Evolutionary conservation across 1,140 invertebrate genomes (phyloP).

Genomic region (Trichonephila clavata): DNA sequence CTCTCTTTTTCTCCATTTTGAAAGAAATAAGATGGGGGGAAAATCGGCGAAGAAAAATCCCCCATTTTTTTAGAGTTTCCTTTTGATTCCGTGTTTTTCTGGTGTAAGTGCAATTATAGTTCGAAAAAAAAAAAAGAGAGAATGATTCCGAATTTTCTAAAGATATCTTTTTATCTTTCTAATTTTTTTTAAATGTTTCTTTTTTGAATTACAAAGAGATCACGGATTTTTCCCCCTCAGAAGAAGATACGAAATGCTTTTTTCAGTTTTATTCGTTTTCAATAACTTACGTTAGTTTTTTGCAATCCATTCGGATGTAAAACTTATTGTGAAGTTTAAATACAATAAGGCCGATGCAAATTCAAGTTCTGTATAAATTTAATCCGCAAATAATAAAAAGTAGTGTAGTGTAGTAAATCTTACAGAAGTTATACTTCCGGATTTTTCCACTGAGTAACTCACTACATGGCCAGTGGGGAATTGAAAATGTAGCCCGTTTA

Average conservation of each 20-base stretch:
- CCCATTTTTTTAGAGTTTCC: neutral
- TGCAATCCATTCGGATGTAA: neutral
- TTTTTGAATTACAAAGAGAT: slow-evolving; percentile 16
- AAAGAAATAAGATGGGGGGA: neutral
- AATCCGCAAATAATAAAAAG: too few species aligned
- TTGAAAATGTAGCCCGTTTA: too few species aligned
- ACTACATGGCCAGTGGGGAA: too few species aligned
- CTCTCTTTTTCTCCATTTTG: neutral
- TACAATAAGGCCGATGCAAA: too few species aligned
- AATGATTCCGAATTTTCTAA: neutral
- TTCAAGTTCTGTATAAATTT: too few species aligned
- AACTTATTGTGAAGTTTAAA: neutral
- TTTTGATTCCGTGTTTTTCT: neutral
- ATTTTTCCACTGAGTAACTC: too few species aligned
- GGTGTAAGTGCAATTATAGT: neutral
- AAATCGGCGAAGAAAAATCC: neutral
- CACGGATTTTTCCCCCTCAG: neutral
- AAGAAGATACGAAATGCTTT: neutral
- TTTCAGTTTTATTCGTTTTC: neutral
- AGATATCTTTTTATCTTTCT: neutral
- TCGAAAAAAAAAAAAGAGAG: neutral
- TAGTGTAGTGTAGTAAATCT: too few species aligned
- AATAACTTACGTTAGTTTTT: neutral
- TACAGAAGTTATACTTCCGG: too few species aligned
- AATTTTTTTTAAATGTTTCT: neutral